Conservation (phyloP, 2,797 vertebrate genomes). For the Karalla daura region DNA sequence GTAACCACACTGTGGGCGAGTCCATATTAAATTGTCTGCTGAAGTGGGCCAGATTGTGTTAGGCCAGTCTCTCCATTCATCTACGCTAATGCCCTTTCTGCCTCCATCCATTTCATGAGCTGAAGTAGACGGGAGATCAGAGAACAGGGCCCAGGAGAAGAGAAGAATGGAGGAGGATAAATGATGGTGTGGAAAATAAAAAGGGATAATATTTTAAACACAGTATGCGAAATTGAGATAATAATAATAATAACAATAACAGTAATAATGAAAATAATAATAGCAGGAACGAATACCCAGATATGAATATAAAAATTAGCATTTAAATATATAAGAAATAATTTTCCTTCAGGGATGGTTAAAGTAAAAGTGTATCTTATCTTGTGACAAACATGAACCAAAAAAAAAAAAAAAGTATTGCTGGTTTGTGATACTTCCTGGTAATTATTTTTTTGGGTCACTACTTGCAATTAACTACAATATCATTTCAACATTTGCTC, state of each 20-base stretch:
- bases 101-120: constrained; percentile 61
- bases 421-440: constrained; percentile 15
- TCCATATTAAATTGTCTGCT: constrained; percentile 77
- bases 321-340: too few species aligned
- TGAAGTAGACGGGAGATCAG: constrained; percentile 46
- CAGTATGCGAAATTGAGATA: neutral
- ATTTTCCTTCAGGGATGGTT: too few species aligned
- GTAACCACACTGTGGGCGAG: constrained; percentile 67
- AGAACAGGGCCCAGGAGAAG: constrained; percentile 29
- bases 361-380: too few species aligned
- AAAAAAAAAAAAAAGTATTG: constrained; percentile 1
- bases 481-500: constrained; percentile 54
- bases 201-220: constrained; percentile 13
- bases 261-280: constrained; percentile 1
- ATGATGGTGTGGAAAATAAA: constrained; percentile 1
- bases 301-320: too few species aligned
- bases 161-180: constrained; percentile 6
- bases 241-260: constrained; percentile 2
- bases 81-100: constrained; percentile 70
- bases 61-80: constrained; percentile 74
- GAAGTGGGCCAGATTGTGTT: constrained; percentile 80
- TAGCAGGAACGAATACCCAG: too few species aligned
- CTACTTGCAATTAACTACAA: constrained; percentile 26
- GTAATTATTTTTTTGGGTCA: constrained; percentile 33
- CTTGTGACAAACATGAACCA: neutral